These are phyloP conservation scores for Polymixis lichenea DNA, from an alignment of 2,888 invertebrate species.

Conservation along the genomic window DNA sequence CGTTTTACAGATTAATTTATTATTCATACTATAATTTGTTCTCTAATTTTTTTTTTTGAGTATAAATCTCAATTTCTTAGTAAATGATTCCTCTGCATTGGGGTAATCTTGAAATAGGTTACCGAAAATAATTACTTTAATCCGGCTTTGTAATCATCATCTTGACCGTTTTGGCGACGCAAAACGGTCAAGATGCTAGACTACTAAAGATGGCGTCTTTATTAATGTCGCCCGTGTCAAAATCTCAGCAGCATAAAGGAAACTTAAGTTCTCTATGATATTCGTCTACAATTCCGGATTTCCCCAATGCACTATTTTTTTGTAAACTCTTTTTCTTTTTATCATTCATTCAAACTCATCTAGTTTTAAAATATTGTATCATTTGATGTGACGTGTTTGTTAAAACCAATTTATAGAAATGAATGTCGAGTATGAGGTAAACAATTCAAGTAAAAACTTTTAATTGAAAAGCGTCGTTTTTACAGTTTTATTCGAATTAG, in stretches of 20 bases:
- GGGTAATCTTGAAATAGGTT: constrained; percentile 10
- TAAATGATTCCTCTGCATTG: constrained; percentile 26
- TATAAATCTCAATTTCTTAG: constrained; percentile 12
- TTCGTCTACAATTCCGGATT: constrained; percentile 3
- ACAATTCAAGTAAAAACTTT: constrained; percentile 5
- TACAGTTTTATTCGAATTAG: background rate
- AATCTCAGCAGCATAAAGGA: background rate
- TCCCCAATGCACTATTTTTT: background rate
- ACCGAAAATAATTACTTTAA: background rate
- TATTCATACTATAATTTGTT: constrained; percentile 31
- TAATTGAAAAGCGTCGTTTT: constrained; percentile 34
- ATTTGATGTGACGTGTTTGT: background rate
- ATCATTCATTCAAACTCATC: constrained; percentile 1
- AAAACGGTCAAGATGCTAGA: background rate
- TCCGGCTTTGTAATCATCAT: background rate
- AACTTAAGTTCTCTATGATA: background rate
- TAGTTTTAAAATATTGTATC: background rate
- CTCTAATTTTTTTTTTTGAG: constrained; percentile 20
- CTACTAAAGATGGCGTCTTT: background rate
- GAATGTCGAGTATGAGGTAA: background rate
- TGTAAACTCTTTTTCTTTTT: background rate
- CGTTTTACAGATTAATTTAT: constrained; percentile 35
- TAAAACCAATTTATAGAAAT: background rate
- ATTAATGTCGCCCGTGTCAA: background rate
- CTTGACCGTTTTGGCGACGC: too few species aligned